Conservation (phyloP, 2,888 invertebrate species). For the Scaptomyza reducta region DNA sequence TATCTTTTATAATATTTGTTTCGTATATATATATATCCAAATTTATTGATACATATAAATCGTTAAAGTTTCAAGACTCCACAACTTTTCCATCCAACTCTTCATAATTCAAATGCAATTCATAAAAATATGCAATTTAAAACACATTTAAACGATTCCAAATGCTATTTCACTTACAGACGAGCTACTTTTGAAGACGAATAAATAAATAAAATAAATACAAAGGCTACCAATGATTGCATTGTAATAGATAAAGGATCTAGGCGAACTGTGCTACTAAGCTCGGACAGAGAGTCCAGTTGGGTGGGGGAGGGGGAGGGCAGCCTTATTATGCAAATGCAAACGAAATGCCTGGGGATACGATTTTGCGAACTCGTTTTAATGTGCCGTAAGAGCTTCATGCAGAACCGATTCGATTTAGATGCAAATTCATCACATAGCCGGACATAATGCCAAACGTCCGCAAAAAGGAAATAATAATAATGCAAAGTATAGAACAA, state of each 20-base stretch:
- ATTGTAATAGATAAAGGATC: conserved; percentile 16
- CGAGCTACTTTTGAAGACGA: background rate
- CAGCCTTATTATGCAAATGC: conserved; percentile 80
- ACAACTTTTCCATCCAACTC: background rate
- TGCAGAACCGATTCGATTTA: conserved; percentile 81
- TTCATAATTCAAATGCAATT: conserved; percentile 1
- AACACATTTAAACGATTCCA: conserved; percentile 6
- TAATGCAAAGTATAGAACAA: conserved; percentile 23
- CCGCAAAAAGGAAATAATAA: conserved; percentile 56
- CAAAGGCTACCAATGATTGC: conserved; percentile 16
- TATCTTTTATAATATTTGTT: too few relatives aligned
- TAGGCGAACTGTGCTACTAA: conserved; percentile 31
- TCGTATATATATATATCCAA: too few relatives aligned
- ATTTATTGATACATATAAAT: too few relatives aligned
- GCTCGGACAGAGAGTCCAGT: conserved; percentile 59
- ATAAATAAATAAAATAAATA: conserved; percentile 20
- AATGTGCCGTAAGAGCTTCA: conserved; percentile 38
- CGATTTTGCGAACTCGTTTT: conserved; percentile 63
- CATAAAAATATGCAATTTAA: conserved; percentile 7
- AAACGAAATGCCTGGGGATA: conserved; percentile 45
- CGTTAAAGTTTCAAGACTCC: too few relatives aligned
- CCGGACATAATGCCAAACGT: conserved; percentile 50
- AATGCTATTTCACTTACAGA: background rate
- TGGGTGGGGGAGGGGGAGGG: too few relatives aligned
- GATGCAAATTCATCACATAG: conserved; percentile 84